Conservation (phyloP, 2,888 invertebrate species). For the Gandaritis pyraliata region DNA sequence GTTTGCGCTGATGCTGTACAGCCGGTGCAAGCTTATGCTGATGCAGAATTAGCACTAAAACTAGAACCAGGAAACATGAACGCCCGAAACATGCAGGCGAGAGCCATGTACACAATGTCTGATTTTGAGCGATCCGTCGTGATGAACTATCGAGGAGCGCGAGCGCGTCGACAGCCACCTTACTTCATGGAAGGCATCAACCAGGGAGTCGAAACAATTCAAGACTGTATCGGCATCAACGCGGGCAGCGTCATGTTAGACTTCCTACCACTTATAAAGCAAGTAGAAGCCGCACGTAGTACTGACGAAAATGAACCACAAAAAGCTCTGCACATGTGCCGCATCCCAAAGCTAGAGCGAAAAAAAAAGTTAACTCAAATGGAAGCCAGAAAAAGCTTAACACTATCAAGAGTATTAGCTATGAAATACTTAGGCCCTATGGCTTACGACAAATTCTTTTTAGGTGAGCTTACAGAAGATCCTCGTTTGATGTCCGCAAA, state of each 20-base stretch:
- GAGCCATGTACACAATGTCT: slow-evolving; percentile 77
- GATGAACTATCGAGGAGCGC: slow-evolving; percentile 72
- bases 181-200: slow-evolving; percentile 78
- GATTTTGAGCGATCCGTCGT: slow-evolving; percentile 77
- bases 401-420: slow-evolving; percentile 71
- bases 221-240: slow-evolving; percentile 75
- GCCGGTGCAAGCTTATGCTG: slow-evolving; percentile 71
- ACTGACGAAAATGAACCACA: slow-evolving; percentile 57
- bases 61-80: slow-evolving; percentile 73
- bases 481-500: slow-evolving; percentile 71
- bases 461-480: slow-evolving; percentile 66
- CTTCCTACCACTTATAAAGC: slow-evolving; percentile 73
- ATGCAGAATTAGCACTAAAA: slow-evolving; percentile 74
- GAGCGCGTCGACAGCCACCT: slow-evolving; percentile 68
- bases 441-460: slow-evolving; percentile 79
- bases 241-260: slow-evolving; percentile 75
- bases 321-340: slow-evolving; percentile 61
- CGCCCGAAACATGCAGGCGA: slow-evolving; percentile 75
- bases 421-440: slow-evolving; percentile 80
- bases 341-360: slow-evolving; percentile 65
- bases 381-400: slow-evolving; percentile 70
- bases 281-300: slow-evolving; percentile 55
- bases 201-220: slow-evolving; percentile 76
- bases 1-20: slow-evolving; percentile 75
- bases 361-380: slow-evolving; percentile 72